Evolutionary conservation across 2,113 vertebrate species (phyloP), one percentile per base, ranked within the genome.

Genomic region (Hemicordylus capensis): DNA sequence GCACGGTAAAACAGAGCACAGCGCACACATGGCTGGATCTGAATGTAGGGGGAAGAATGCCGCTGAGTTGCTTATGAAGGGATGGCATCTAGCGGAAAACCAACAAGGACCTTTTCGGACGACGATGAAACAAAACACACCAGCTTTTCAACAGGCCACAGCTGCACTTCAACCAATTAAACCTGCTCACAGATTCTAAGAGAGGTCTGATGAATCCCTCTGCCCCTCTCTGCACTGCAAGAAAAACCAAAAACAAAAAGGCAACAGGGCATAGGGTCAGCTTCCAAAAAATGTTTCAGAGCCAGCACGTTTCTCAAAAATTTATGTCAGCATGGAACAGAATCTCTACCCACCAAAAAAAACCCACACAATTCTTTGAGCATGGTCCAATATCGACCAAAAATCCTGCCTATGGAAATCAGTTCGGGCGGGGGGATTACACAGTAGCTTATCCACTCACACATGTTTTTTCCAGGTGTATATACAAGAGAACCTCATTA

Each of bases 11-110:
- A 86, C 6, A 42, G 91, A 93, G 91, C 87, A 89, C 80, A 66
- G 26, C 84, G 73, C 91, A 94, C 93, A 94, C 90, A 92, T 90
- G 89, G 91, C 64, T 94, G 91, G 86, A 85, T 88, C 91, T 93
- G 93, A 95, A 93, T 93, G 90, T n/a, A n/a, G 82, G 86, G 91
- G 88, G 61, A 70, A 34, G 61, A 77, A 87, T 79, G 76, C n/a
- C 11, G 87, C 78, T 89, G 86, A 92, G 88, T 85, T 87, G 76
- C 6, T 83, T 59, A 37, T 48, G 84, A 79, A 89, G 78, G 76
- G 78, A 84, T 39, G 44, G 59, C 59, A 46, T 37, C 48, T 39
- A 2, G 84, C 31, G 58, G 42, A 77, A 69, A 63, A 59, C 28
- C n/a, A 83, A 39, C 64, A 37, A 39, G 83, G 84, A 70, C 58